Evolutionary conservation across 2,797 vertebrate genomes (phyloP).

Genomic region (Babyrousa celebensis): DNA sequence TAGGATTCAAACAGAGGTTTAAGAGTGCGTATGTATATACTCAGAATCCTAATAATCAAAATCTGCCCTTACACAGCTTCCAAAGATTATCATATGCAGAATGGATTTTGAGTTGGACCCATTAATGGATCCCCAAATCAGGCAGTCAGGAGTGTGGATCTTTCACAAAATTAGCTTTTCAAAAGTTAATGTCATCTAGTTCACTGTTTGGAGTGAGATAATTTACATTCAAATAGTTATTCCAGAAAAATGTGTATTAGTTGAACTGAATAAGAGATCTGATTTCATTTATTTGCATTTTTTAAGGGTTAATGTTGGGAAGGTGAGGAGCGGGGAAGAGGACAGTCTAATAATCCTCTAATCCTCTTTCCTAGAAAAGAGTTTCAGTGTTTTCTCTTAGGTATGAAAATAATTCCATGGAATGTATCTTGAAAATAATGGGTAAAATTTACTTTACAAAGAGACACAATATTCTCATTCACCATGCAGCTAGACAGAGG

Average conservation of each 20-base stretch:
- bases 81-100: neutral
- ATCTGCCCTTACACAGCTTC: too few relatives aligned
- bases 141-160: neutral
- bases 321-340: neutral
- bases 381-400: neutral
- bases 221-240: neutral
- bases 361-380: neutral
- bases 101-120: neutral
- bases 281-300: neutral
- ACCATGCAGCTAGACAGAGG: neutral
- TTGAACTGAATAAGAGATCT: neutral
- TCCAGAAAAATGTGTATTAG: neutral
- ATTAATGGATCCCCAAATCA: neutral
- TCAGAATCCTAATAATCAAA: neutral
- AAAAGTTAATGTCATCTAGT: neutral
- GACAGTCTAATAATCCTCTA: neutral
- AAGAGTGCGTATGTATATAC: neutral
- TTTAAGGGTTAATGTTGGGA: neutral
- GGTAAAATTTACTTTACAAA: neutral
- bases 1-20: neutral
- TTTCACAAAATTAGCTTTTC: conserved; percentile 11
- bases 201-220: neutral
- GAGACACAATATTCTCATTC: neutral
- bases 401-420: neutral
- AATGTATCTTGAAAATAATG: neutral